Evolutionary conservation across 1,140 invertebrate genomes (phyloP).

Genomic region (Condylostylus longicornis): DNA sequence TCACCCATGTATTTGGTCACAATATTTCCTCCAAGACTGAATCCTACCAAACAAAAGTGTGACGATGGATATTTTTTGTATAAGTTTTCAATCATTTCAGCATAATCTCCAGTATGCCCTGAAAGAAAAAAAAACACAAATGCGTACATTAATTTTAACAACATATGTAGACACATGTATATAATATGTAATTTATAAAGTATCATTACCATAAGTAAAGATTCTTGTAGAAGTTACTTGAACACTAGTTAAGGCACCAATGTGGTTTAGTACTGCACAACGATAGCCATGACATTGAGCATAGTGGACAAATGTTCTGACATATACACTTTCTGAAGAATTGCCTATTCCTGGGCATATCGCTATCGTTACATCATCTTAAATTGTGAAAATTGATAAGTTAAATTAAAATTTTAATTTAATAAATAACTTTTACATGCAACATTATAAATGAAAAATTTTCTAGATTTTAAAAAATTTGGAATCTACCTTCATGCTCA

Average conservation of each 20-base stretch:
- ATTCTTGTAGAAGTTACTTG: conserved; percentile 73
- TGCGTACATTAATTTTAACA: background rate
- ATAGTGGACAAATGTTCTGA: conserved; percentile 79
- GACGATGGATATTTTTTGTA: conserved; percentile 55
- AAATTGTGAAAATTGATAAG: conserved; percentile 17
- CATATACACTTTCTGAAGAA: conserved; percentile 83
- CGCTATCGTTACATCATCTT: conserved; percentile 75
- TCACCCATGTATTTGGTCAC: conserved; percentile 82
- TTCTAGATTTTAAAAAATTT: no score
- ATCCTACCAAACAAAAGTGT: conserved; percentile 68
- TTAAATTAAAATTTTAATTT: background rate
- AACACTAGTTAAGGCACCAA: conserved; percentile 72
- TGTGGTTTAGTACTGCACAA: conserved; percentile 86
- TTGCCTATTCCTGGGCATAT: conserved; percentile 89
- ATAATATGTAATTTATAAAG: conserved; percentile 22
- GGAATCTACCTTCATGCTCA: conserved; percentile 45
- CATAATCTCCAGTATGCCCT: conserved; percentile 77
- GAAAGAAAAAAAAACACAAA: conserved; percentile 5
- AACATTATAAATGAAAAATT: no score
- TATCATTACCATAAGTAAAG: conserved; percentile 87
- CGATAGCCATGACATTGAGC: conserved; percentile 78
- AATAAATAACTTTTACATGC: no score
- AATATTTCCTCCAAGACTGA: conserved; percentile 79
- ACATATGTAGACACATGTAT: background rate
- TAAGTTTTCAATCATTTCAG: conserved; percentile 61